Evolutionary conservation across 2,888 invertebrate genomes (phyloP), one percentile per base, ranked within the genome.

Genomic region (Onthophagus sagittarius): DNA sequence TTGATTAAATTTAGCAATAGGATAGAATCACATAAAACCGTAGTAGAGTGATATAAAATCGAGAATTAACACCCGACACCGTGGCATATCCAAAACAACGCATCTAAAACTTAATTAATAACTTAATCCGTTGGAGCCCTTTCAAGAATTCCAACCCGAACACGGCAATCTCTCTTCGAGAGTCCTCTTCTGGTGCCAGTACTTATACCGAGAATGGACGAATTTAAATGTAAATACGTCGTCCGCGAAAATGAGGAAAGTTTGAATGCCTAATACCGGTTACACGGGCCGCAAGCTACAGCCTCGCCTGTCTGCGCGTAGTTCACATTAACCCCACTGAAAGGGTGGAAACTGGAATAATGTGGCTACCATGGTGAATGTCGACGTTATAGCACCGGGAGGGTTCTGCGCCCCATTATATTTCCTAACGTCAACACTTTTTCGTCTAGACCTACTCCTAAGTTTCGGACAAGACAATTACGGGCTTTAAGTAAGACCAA

Each of bases 231-330:
- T 67, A 67, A 67, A 67, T 67, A 67, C 67, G 31, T 9, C 39
- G 67, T 31, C 67, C 31, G 67, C 67, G 67, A 67, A 67, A 67
- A 67, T 67, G 67, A 32, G 67, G 15, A 67, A 67, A 67, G 67
- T 67, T 67, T 67, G 13, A 67, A 67, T 67, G 67, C 67, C 31
- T 67, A 67, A 23, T 31, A 67, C n/a, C 32, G 67, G 32, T 32
- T 23, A 67, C 67, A 67, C 23, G 31, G 67, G 67, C 23, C 67
- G 15, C 15, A 31, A 32, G 11, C 15, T 31, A n/a, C 15, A 67
- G 67, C 15, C 23, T 23, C 23, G 23, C 23, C 64, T 64, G 64
- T 64, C 15, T 15, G 67, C 67, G 67, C 31, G 67, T 32, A 67
- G 67, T 23, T 67, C 67, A 67, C 67, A 67, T 67, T 67, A 67